Percentiles rank a stretch among this genome's conserved stretches.
Conservation (phyloP, 2,797 vertebrate species). For the Clarias laeviceps region DNA sequence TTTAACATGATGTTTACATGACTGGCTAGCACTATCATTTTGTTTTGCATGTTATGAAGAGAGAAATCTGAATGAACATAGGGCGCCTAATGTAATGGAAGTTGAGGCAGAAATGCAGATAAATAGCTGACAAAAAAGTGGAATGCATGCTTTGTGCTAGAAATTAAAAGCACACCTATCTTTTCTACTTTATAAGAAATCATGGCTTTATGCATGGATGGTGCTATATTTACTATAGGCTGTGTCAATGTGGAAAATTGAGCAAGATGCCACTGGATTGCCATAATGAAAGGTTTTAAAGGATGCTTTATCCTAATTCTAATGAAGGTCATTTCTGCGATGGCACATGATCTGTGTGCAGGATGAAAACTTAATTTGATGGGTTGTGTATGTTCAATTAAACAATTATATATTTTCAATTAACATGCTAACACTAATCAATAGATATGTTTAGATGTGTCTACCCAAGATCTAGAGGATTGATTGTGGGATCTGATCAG, state of each 20-base stretch:
- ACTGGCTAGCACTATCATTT: conserved; percentile 40
- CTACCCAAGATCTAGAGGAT: background rate
- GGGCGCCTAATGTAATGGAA: conserved; percentile 72
- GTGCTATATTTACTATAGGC: conserved; percentile 59
- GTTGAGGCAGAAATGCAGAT: conserved; percentile 63
- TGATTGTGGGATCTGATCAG: conserved; percentile 42
- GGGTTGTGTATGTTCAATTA: conserved; percentile 12
- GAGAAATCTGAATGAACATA: conserved; percentile 63
- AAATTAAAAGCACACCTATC: conserved; percentile 66
- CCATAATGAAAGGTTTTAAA: conserved; percentile 69
- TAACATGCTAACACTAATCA: background rate
- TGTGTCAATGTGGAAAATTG: conserved; percentile 35
- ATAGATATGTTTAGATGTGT: background rate
- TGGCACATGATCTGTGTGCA: background rate
- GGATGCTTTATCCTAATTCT: conserved; percentile 62
- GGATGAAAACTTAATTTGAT: background rate
- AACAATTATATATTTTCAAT: background rate
- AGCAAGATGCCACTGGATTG: conserved; percentile 57
- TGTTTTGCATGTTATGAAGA: conserved; percentile 49
- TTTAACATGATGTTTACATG: conserved; percentile 48
- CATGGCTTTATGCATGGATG: conserved; percentile 48
- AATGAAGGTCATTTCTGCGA: conserved; percentile 52
- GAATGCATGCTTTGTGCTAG: conserved; percentile 65
- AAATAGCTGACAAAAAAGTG: conserved; percentile 59
- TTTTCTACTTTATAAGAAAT: conserved; percentile 67